Percentiles rank a stretch among this genome's conserved stretches.
Evolutionary conservation across 1,140 invertebrate genomes (phyloP).

Genomic region (Drosophila prosaltans): DNA sequence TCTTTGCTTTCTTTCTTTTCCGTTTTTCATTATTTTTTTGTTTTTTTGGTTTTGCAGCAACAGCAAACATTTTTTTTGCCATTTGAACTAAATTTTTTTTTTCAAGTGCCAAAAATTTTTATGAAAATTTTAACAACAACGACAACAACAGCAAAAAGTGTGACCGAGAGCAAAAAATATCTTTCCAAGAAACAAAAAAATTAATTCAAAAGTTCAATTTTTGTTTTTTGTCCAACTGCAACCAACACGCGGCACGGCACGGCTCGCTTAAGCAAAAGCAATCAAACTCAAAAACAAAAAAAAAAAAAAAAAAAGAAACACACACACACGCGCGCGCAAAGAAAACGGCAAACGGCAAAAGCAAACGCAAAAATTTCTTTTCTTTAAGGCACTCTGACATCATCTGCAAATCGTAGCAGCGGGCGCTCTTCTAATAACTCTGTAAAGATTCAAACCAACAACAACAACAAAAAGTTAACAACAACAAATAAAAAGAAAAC

Average conservation of each 20-base stretch:
- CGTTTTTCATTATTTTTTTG: conserved; percentile 20
- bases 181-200: conserved; percentile 25
- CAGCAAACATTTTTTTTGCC: conserved; percentile 17
- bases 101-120: conserved; percentile 29
- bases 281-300: conserved; percentile 32
- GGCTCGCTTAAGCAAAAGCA: conserved; percentile 26
- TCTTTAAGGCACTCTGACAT: conserved; percentile 70
- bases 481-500: conserved; percentile 26
- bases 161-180: conserved; percentile 14
- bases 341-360: conserved; percentile 20
- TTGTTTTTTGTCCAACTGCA: conserved; percentile 16
- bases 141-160: background rate
- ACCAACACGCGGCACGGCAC: conserved; percentile 22
- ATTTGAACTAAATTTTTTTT: conserved; percentile 36
- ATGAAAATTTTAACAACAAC: conserved; percentile 9
- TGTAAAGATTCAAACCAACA: conserved; percentile 22
- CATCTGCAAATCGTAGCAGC: conserved; percentile 53
- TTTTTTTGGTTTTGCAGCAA: conserved; percentile 23
- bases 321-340: conserved; percentile 6
- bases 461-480: conserved; percentile 42
- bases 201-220: conserved; percentile 11
- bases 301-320: conserved; percentile 14
- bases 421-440: conserved; percentile 33
- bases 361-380: conserved; percentile 36
- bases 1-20: conserved; percentile 2